These are phyloP conservation scores for Leuciscus waleckii DNA, from an alignment of 2,797 vertebrate species.

Conservation along the genomic window DNA sequence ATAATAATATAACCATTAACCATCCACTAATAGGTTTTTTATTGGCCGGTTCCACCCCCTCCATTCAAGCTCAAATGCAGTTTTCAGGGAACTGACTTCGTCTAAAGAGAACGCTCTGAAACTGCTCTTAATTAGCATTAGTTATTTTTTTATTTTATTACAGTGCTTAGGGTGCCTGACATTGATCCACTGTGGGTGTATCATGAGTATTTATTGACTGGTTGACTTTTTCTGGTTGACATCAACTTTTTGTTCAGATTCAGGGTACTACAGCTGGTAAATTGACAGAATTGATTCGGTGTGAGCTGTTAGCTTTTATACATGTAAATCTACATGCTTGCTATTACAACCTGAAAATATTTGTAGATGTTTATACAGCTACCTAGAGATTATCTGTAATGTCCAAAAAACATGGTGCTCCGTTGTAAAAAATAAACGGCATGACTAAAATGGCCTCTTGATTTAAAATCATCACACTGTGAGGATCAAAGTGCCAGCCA, in stretches of 20 bases:
- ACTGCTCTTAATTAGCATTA: neutral
- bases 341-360: neutral
- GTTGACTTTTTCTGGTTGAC: neutral
- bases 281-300: neutral
- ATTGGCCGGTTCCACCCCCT: neutral
- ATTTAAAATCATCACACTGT: constrained; percentile 38
- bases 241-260: neutral
- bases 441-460: neutral
- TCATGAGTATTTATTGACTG: constrained; percentile 4
- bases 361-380: neutral
- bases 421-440: neutral
- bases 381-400: neutral
- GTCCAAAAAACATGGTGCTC: neutral
- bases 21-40: neutral
- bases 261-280: neutral
- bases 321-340: neutral
- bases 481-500: constrained; percentile 34
- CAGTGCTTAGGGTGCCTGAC: neutral
- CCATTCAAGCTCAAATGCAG: neutral
- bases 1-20: neutral
- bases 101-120: neutral
- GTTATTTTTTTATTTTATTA: neutral
- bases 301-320: neutral
- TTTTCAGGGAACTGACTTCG: neutral
- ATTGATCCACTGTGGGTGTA: neutral